Percentiles rank a stretch among this genome's conserved stretches.
Conservation (phyloP, 2,113 vertebrate genomes). For the Myodes glareolus region DNA sequence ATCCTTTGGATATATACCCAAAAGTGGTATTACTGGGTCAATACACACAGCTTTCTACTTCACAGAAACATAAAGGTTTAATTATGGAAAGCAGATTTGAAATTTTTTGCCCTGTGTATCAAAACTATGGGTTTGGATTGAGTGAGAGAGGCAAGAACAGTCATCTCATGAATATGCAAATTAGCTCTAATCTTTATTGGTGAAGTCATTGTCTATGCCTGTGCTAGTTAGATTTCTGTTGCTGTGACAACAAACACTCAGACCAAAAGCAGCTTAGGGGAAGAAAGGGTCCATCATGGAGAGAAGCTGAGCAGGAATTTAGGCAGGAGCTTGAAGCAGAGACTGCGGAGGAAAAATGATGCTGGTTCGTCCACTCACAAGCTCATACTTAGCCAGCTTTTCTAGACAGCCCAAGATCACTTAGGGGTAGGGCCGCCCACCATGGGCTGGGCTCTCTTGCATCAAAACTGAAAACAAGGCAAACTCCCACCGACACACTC, state of each 20-base stretch:
- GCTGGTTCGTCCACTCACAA: not conserved
- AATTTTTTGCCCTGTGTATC: no score
- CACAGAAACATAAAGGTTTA: not conserved
- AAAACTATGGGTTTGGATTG: not conserved
- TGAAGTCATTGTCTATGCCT: not conserved
- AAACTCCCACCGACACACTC: not conserved
- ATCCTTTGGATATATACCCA: no score
- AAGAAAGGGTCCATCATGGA: not conserved
- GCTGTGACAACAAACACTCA: not conserved
- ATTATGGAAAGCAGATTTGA: not conserved
- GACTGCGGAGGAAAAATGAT: not conserved
- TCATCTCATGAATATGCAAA: not conserved
- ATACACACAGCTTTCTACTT: not conserved
- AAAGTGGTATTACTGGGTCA: no score
- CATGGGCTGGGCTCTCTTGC: not conserved
- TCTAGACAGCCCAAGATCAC: not conserved
- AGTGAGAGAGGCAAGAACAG: not conserved
- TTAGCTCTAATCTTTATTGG: not conserved
- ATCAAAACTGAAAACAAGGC: not conserved
- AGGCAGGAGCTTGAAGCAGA: not conserved
- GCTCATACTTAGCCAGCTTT: not conserved
- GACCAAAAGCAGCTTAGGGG: not conserved
- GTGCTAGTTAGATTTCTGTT: not conserved
- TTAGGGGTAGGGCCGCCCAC: not conserved
- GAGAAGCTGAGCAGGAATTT: not conserved